Base-by-base conservation (phyloP, 35 echinoderm and acorn worm species). In the Antedon bifida region DNA sequence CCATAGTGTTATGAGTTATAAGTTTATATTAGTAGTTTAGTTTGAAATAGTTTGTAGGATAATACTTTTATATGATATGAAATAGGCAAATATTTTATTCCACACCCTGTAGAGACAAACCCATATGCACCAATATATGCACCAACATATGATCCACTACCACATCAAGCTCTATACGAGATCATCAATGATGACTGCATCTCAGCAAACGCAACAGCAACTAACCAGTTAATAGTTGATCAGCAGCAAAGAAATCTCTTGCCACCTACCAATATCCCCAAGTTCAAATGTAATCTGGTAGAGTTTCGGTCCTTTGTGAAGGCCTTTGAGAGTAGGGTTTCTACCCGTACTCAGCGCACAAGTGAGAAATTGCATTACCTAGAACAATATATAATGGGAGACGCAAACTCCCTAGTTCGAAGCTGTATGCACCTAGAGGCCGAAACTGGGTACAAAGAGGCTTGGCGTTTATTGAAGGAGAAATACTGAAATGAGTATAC, bases 301-400 rank as follows among this genome's bases (percentile, higher is more conserved):
- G 84, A 77, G 23, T 85, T 38, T 5, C 34, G 34, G 30, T 33
- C 32, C 26, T 85, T 85, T 35, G 31, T 85, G 4, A 19, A 42
- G 0, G 56, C 75, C 16, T 85, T 85, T 36, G 75, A 85, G 34
- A 76, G 33, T 29, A 85, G 84, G 77, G 75, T 85, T 0, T 73
- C 30, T 10, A 39, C 26, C 7, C 34, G 75, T 39, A 85, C 84
- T 11, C 16, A 39, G 8, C 33, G 75, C 29, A 23, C 30, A 5
- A 74, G 75, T 29, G 84, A 85, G 28, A 34, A 74, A 36, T 38
- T 85, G 32, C 34, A 29, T 36, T 77, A 75, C 12, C 23, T 85
- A 5, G 84, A 85, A 39, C 84, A 85, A 35, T 85, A 77, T 19
- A 85, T 74, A 35, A 42, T 30, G 0, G 80, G 80, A 45, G 83